A percentile compares a stretch with the other conserved stretches of the same genome.
These are phyloP conservation scores for Nephila pilipes DNA, from an alignment of 1,140 invertebrate genomes.

Conservation along the genomic window DNA sequence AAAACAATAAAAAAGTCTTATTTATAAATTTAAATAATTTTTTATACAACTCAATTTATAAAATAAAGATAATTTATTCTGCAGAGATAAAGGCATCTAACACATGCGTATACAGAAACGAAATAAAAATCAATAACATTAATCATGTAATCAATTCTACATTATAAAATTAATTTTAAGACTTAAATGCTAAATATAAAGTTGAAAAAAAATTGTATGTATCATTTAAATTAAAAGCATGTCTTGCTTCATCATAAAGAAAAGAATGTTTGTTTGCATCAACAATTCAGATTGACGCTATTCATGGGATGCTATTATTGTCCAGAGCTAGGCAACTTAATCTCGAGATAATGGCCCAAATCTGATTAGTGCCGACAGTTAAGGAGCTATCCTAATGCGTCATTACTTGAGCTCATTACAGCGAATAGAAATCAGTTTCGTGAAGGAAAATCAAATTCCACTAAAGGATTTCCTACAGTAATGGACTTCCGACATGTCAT, in stretches of 20 bases:
- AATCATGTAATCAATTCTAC: not conserved
- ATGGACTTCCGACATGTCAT: conserved; percentile 62
- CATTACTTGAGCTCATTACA: conserved; percentile 70
- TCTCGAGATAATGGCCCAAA: conserved; percentile 59
- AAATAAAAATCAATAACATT: not conserved
- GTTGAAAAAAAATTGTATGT: not conserved
- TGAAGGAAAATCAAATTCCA: conserved; percentile 58
- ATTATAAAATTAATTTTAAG: not conserved
- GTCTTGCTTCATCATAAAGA: not conserved
- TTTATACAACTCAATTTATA: no score
- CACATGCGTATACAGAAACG: not conserved
- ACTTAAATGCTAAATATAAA: not conserved
- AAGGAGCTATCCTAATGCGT: conserved; percentile 56
- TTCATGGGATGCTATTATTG: conserved; percentile 7
- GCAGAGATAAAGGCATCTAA: not conserved
- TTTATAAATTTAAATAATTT: no score
- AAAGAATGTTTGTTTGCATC: conserved; percentile 25
- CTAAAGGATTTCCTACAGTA: conserved; percentile 56
- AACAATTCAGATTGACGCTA: conserved; percentile 28
- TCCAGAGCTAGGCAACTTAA: conserved; percentile 43
- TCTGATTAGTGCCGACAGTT: conserved; percentile 66
- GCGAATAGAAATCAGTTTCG: conserved; percentile 58
- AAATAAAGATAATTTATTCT: not conserved
- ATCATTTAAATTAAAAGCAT: not conserved
- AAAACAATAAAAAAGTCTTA: no score